A percentile compares a stretch with the other conserved stretches of the same genome.
Evolutionary conservation across 2,113 vertebrate genomes (phyloP).

Genomic region (Burhinus oedicnemus): DNA sequence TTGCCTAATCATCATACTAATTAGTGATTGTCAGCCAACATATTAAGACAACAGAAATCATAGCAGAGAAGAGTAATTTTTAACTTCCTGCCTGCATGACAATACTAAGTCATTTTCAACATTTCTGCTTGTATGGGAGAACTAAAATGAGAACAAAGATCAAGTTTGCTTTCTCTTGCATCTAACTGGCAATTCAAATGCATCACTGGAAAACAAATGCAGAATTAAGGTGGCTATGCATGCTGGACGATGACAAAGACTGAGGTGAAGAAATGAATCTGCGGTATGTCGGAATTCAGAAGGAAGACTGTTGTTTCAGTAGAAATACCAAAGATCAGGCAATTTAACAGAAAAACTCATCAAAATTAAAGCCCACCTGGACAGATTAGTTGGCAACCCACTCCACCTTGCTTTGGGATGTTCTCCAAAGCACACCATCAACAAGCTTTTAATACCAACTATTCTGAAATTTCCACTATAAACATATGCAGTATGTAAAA

Average conservation of each 20-base stretch:
- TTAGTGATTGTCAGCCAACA: conserved; percentile 80
- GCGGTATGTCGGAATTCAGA: conserved; percentile 47
- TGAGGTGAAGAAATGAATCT: conserved; percentile 61
- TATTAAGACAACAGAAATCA: conserved; percentile 71
- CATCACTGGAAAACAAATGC: conserved; percentile 7
- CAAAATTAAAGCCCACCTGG: conserved; percentile 47
- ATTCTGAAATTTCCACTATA: conserved; percentile 47
- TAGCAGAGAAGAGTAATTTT: conserved; percentile 59
- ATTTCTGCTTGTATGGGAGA: conserved; percentile 44
- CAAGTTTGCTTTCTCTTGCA: conserved; percentile 32
- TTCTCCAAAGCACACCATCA: conserved; percentile 43
- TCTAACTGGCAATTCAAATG: conserved; percentile 33
- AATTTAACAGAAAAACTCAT: conserved; percentile 56
- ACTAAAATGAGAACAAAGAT: conserved; percentile 45
- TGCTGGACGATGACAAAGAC: conserved; percentile 49
- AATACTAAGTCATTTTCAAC: conserved; percentile 23
- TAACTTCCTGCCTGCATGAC: conserved; percentile 47
- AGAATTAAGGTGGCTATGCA: conserved; percentile 56
- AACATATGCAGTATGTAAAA: conserved; percentile 75
- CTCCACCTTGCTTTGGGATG: conserved; percentile 9
- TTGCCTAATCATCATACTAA: conserved; percentile 58
- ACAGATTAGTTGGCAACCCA: conserved; percentile 26
- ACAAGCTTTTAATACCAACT: conserved; percentile 59
- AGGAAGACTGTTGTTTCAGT: conserved; percentile 75
- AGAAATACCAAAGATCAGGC: conserved; percentile 61